phyloP scores from a whole-genome alignment of 2,113 vertebrate species.

The Natator depressus region DNA sequence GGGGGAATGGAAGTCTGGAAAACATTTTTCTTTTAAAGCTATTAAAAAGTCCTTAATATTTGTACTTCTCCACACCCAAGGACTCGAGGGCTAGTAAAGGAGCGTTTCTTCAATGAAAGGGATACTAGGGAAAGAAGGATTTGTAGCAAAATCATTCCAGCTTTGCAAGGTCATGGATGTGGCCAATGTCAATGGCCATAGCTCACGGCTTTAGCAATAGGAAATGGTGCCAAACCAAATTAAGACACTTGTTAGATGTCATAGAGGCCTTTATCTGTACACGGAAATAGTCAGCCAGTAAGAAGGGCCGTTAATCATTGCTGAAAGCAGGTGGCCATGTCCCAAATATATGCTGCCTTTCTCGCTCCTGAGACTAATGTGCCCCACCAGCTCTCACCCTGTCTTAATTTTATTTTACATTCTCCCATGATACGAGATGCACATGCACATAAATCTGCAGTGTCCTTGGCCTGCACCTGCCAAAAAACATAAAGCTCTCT shows the following conservation, averaged over 20 bases:
- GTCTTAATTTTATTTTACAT: background rate
- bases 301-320: background rate
- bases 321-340: background rate
- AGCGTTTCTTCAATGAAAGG: background rate
- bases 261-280: background rate
- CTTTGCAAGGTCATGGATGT: background rate
- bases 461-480: background rate
- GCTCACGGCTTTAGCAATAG: background rate
- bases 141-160: background rate
- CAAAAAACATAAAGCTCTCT: accelerated
- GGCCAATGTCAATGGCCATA: background rate
- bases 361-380: background rate
- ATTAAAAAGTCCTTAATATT: background rate
- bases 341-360: background rate
- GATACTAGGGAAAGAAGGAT: background rate
- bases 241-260: background rate
- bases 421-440: background rate
- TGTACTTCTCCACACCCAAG: background rate
- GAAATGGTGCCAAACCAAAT: background rate
- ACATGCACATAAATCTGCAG: background rate
- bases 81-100: too few relatives aligned
- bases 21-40: background rate
- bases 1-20: background rate
- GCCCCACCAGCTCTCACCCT: background rate
- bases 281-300: background rate